These are phyloP conservation scores for Siniperca undulata DNA, from an alignment of 2,797 vertebrate genomes.

Conservation along the genomic window DNA sequence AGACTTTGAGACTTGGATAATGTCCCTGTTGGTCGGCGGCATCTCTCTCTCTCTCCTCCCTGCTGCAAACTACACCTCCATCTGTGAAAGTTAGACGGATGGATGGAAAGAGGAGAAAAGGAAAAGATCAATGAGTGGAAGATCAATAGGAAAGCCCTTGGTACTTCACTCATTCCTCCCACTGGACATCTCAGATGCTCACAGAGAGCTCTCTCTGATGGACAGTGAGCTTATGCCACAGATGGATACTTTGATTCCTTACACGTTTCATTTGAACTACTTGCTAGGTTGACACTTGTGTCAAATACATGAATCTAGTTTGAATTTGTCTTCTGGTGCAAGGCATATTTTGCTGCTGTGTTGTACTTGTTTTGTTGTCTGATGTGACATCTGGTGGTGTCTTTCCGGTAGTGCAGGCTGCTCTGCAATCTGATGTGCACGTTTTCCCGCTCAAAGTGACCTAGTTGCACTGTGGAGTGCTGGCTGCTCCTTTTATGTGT, in stretches of 20 bases:
- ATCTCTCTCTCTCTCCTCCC: slow-evolving; percentile 28
- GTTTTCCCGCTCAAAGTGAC: slow-evolving; percentile 76
- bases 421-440: not conserved
- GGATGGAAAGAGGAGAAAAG: slow-evolving; percentile 54
- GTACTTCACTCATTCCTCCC: slow-evolving; percentile 65
- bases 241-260: slow-evolving; percentile 13
- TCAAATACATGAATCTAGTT: not conserved
- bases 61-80: slow-evolving; percentile 52
- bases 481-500: slow-evolving; percentile 23
- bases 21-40: slow-evolving; percentile 50
- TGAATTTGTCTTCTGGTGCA: slow-evolving; percentile 1
- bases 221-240: slow-evolving; percentile 1
- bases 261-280: not conserved
- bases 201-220: slow-evolving; percentile 20
- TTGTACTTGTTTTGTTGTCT: slow-evolving; percentile 61
- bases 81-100: slow-evolving; percentile 47
- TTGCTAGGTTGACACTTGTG: not conserved
- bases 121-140: slow-evolving; percentile 59
- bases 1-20: slow-evolving; percentile 64
- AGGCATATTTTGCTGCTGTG: not conserved
- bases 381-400: slow-evolving; percentile 69
- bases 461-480: slow-evolving; percentile 50
- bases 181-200: slow-evolving; percentile 44
- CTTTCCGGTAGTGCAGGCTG: slow-evolving; percentile 58
- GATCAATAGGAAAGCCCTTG: slow-evolving; percentile 76